Evolutionary conservation across 2,113 vertebrate species (phyloP), one percentile per base, ranked within the genome.

Genomic region (Macrotus californicus): DNA sequence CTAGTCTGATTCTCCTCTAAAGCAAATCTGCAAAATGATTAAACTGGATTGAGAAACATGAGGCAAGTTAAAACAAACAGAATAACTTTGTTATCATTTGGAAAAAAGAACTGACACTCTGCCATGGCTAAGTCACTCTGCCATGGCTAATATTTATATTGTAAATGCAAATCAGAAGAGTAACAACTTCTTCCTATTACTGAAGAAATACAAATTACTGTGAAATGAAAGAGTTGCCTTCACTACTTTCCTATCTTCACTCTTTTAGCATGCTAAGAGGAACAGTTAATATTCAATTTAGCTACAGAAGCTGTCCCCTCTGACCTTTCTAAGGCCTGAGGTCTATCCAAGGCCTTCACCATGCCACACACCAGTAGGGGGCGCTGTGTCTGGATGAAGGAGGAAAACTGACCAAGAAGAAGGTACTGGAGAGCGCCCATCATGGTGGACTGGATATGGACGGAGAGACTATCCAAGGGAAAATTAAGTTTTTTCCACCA

Each of bases 51-150:
- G 92, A 70, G 95, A 91, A 97, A 98, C 83, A 81, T 64, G 89
- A 70, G 41, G 76, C 46, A 80, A 94, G 87, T 87, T 97, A 85
- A 98, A 98, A 88, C 94, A 98, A 98, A 97, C 46, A 96, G 0
- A 0, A 0, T 0, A 5, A 66, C 1, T 75, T 92, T 94, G 79
- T 64, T 96, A 96, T 50, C 36, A 34, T 87, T 97, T 97, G 97
- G 98, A 94, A 96, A 97, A 92, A 75, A 48, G 1, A 18, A 84
- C 15, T 7, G 3, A 43, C 22, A 19, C n/a, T n/a, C n/a, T n/a
- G n/a, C n/a, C n/a, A n/a, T n/a, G n/a, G 36, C 46, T 43, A 48
- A 31, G 82, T 43, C 39, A 39, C 22, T 31, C 52, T 87, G 54
- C 61, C 14, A n/a, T 66, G 48, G n/a, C 43, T 87, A 75, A 46